These are phyloP conservation scores for Acinonyx jubatus DNA, from an alignment of 2,113 vertebrate species.

Conservation along the genomic window DNA sequence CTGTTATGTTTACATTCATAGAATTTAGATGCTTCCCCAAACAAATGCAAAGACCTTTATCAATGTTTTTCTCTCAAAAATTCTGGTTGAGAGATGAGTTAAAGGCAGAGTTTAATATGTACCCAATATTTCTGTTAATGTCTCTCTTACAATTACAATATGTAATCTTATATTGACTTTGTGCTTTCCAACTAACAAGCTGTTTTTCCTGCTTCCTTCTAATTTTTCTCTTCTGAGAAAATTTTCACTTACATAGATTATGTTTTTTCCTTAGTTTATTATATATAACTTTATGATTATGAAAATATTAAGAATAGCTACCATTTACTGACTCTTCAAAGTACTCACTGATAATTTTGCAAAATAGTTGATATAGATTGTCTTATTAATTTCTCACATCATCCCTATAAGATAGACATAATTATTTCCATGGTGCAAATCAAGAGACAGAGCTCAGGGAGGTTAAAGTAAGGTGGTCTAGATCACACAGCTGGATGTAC, in stretches of 20 bases:
- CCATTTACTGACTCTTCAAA: neutral
- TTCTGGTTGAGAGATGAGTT: neutral
- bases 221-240: slow-evolving; percentile 13
- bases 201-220: neutral
- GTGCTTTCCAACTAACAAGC: neutral
- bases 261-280: slow-evolving; percentile 20
- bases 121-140: slow-evolving; percentile 52
- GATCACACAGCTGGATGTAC: neutral
- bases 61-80: neutral
- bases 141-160: slow-evolving; percentile 12
- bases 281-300: neutral
- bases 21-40: slow-evolving; percentile 3
- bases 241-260: neutral
- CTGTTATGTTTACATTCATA: neutral
- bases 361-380: neutral
- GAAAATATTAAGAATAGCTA: slow-evolving; percentile 1
- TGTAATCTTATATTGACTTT: slow-evolving; percentile 14
- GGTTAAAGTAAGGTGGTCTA: neutral
- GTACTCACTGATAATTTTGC: neutral
- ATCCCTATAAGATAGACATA: neutral
- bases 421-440: neutral
- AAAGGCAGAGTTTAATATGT: neutral
- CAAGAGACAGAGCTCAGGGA: neutral
- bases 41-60: slow-evolving; percentile 25
- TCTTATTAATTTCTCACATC: neutral